Evolutionary conservation across 2,888 invertebrate species (phyloP).

Genomic region (Sturmia bella): DNA sequence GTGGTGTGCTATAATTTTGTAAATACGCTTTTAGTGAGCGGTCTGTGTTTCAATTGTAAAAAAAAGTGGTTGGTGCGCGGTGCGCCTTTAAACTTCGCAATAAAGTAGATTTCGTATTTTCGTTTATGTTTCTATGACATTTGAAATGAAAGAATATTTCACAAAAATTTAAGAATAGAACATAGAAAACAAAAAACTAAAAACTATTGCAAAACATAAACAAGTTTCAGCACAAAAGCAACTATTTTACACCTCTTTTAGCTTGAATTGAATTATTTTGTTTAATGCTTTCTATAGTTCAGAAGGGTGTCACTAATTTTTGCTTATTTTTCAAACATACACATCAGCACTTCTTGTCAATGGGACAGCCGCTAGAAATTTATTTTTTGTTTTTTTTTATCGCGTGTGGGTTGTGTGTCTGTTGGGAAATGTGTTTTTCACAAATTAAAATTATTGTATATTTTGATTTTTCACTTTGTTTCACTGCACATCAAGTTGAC

Average conservation of each 20-base stretch:
- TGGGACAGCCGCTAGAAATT: constrained; percentile 6
- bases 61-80: neutral
- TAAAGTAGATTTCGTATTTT: neutral
- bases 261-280: constrained; percentile 5
- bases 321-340: neutral
- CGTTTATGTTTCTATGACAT: constrained; percentile 20
- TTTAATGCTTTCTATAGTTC: neutral
- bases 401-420: constrained; percentile 1
- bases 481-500: constrained; percentile 63
- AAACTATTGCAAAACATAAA: constrained; percentile 48
- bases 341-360: neutral
- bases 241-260: constrained; percentile 29
- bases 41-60: neutral
- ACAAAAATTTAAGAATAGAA: constrained; percentile 16
- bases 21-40: constrained; percentile 3
- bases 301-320: constrained; percentile 3
- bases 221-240: constrained; percentile 60
- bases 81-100: neutral
- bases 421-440: neutral
- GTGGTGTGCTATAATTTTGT: constrained; percentile 3
- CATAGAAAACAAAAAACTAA: too few relatives aligned
- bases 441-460: neutral
- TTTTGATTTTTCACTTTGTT: constrained; percentile 4
- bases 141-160: constrained; percentile 34
- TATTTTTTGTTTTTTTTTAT: constrained; percentile 4